Evolutionary conservation across 1,140 invertebrate genomes (phyloP), one percentile per base, ranked within the genome.

Genomic region (Zaprionus taronus): DNA sequence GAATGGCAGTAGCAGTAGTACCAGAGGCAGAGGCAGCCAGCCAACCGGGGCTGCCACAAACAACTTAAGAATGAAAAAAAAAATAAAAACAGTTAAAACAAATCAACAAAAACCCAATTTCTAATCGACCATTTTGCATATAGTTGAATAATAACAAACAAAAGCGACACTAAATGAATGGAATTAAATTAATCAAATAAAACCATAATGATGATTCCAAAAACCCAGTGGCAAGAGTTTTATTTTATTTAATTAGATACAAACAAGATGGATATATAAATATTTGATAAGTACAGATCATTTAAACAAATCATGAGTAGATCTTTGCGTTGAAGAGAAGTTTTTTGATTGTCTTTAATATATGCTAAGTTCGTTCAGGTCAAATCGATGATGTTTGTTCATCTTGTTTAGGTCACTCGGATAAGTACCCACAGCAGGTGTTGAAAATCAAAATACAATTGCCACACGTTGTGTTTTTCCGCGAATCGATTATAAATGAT

Each of bases 111-210:
- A 90, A 60, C 66, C 75, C 47, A 51, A 81, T 84, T 89, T 89
- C 85, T 89, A 84, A 89, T 90, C 85, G 85, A 89, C 76, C 78
- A 89, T 89, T 89, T 89, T 90, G 72, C 84, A 79, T 89, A 75
- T 90, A 90, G 75, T 90, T 90, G 79, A 89, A 90, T 90, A 86
- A 86, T 74, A 87, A 80, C 58, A 72, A 87, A 77, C 58, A 72
- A 75, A 77, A 73, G 49, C 73, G 66, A 84, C 84, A 81, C 78
- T 89, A 76, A 89, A 90, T 69, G 72, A 90, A 89, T 84, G 85
- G 84, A 89, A 89, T 81, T 89, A 38, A 87, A 84, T 79, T 89
- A 89, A 90, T 89, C 84, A 90, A 89, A 89, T 89, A 89, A 89
- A 81, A 75, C 66, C 41, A 12, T 69, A 75, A 80, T 78, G 72